Evolutionary conservation across 2,113 vertebrate genomes (phyloP).

Genomic region (Elanoides forficatus): DNA sequence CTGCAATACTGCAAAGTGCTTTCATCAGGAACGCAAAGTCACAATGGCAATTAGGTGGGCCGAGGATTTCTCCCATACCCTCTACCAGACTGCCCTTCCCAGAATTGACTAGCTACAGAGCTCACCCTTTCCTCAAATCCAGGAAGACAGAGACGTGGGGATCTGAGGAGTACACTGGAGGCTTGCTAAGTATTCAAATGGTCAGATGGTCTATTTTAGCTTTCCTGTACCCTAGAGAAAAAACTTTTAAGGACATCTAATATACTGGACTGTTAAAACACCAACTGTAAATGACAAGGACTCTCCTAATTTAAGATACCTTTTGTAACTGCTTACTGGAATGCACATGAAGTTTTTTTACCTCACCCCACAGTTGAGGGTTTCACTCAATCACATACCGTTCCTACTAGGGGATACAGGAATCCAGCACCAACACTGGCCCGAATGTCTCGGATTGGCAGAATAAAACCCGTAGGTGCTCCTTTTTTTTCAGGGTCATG

Average conservation of each 20-base stretch:
- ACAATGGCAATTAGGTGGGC: background rate
- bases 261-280: background rate
- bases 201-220: background rate
- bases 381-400: slow-evolving; percentile 72
- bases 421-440: slow-evolving; percentile 96
- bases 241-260: background rate
- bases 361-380: background rate
- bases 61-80: background rate
- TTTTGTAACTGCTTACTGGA: background rate
- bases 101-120: background rate
- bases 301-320: background rate
- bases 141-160: background rate
- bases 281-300: background rate
- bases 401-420: slow-evolving; percentile 92
- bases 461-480: slow-evolving; percentile 86
- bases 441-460: slow-evolving; percentile 93
- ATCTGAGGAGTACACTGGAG: background rate
- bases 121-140: background rate
- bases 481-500: slow-evolving; percentile 95
- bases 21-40: background rate
- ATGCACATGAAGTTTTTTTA: background rate
- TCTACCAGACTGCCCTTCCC: background rate
- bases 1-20: background rate
- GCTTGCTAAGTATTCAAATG: background rate
- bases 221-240: background rate